Base-by-base conservation (phyloP, 2,888 invertebrate species). In the Sarcophaga variegata region DNA sequence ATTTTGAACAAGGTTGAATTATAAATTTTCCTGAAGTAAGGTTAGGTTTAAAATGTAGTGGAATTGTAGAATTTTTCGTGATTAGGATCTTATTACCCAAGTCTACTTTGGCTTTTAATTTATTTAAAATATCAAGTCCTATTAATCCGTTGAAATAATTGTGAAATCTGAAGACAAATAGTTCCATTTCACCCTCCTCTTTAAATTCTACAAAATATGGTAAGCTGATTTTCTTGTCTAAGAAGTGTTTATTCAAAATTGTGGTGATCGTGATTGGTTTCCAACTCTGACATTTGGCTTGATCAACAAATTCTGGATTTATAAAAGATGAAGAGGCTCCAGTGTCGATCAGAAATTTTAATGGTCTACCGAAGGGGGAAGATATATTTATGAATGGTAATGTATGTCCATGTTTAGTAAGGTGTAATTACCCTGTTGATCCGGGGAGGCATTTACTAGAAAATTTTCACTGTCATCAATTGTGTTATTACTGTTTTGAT, bases 111-210 rank as follows among this genome's bases (percentile, higher is more conserved):
- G 85, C 78, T 60, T 75, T 67, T 60, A 88, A n/a, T 74, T 70
- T 45, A 37, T 76, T 82, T 22, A 89, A 76, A 59, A 70, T 72
- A 62, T 88, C 85, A 45, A 89, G 59, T 63, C 88, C 89, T 54
- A 89, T 37, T 62, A 89, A 59, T 8, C 86, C 86, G 66, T 89
- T 88, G 47, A 89, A 88, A 54, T 88, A 88, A 59, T 85, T 83
- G 22, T 89, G 88, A 60, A 89, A 89, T 80, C 77, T 83, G 62
- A 88, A 86, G 12, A 88, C 22, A 60, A 88, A 69, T n/a, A 88
- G 79, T 75, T 59, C 54, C 14, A 81, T 66, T 22, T 69, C 11
- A 0, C 76, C 74, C n/a, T 67, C 17, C 67, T 82, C 60, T 25
- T 54, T 72, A 14, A 85, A 80, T 70, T 87, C 84, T 11, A 49